phyloP scores from a whole-genome alignment of 2,113 vertebrate genomes.

The Recurvirostra avosetta region DNA sequence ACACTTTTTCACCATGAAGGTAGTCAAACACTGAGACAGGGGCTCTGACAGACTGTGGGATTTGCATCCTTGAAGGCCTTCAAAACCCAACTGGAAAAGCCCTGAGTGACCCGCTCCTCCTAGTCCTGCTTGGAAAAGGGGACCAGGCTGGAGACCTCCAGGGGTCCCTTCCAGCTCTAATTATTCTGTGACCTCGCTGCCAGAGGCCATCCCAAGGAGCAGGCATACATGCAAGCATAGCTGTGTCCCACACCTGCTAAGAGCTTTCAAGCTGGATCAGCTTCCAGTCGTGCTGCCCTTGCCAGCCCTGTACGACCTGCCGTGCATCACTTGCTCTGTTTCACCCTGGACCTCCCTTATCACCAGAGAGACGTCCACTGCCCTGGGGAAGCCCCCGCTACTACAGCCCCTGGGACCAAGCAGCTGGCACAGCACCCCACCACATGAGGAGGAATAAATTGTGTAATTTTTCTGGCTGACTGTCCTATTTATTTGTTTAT shows the following conservation, averaged over 20 bases:
- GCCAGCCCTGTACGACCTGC: background rate
- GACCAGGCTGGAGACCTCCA: background rate
- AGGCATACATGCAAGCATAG: rapidly evolving
- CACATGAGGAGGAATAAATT: background rate
- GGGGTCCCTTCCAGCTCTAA: background rate
- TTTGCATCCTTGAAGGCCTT: background rate
- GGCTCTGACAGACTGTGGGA: background rate
- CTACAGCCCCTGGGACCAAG: background rate
- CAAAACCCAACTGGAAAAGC: background rate
- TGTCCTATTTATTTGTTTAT: background rate
- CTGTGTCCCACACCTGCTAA: background rate
- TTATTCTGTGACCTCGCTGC: background rate
- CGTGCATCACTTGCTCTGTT: background rate
- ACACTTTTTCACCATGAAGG: background rate
- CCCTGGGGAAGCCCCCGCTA: background rate
- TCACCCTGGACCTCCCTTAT: background rate
- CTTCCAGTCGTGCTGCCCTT: background rate
- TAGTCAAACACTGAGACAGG: background rate
- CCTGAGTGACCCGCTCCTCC: background rate
- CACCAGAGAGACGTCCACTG: background rate
- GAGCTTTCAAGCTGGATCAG: background rate
- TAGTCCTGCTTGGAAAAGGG: background rate
- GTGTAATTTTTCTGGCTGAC: background rate
- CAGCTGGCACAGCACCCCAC: no score
- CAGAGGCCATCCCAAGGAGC: background rate